Evolutionary conservation across 2,113 vertebrate genomes (phyloP).

Genomic region (Grallaria varia): DNA sequence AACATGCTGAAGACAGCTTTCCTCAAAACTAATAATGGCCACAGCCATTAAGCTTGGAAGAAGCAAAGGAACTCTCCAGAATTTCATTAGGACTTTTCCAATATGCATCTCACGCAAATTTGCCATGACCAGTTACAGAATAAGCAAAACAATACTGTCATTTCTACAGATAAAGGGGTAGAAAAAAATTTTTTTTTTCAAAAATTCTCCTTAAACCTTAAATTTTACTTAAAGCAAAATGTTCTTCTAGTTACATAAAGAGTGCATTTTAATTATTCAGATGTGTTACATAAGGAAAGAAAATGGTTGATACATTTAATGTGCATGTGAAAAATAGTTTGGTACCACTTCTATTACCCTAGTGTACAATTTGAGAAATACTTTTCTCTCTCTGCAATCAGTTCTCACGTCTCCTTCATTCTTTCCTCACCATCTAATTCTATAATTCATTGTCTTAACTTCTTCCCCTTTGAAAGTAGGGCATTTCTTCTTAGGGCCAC

Average conservation of each 20-base stretch:
- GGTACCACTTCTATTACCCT: not conserved
- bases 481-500: not conserved
- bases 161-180: not conserved
- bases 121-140: not conserved
- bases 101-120: not conserved
- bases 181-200: not conserved
- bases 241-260: not conserved
- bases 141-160: not conserved
- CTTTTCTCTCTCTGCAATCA: not conserved
- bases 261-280: constrained; percentile 35
- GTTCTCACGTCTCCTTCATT: not conserved
- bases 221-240: not conserved
- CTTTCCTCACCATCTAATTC: not conserved
- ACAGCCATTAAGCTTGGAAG: not conserved
- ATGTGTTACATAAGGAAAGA: not conserved
- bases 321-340: not conserved
- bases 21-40: not conserved
- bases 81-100: not conserved
- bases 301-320: not conserved
- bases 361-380: not conserved
- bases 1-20: not conserved
- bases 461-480: not conserved
- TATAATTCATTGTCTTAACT: not conserved
- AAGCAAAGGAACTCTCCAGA: not conserved
- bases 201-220: not conserved